phyloP scores from a whole-genome alignment of 2,797 vertebrate genomes.

The Melanotaenia nigrans region DNA sequence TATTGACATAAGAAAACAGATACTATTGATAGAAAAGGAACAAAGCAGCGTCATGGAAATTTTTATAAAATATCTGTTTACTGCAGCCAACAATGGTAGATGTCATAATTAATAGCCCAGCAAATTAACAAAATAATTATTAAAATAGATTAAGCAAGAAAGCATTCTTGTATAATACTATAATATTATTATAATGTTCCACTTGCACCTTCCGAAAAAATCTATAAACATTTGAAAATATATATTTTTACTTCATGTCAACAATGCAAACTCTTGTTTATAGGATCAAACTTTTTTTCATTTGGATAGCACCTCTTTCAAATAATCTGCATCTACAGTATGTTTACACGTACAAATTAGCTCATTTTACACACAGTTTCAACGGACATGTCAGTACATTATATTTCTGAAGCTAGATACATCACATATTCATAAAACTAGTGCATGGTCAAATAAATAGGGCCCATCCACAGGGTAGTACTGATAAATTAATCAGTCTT shows the following conservation, averaged over 20 bases:
- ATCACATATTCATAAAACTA: conserved; percentile 47
- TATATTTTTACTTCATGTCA: neutral
- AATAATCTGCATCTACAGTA: neutral
- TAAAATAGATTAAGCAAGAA: neutral
- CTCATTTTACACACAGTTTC: conserved; percentile 8
- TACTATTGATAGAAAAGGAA: conserved; percentile 32
- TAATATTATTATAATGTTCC: neutral
- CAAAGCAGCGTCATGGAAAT: conserved; percentile 14
- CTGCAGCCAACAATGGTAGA: neutral
- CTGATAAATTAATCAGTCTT: conserved; percentile 82
- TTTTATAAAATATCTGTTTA: conserved; percentile 8
- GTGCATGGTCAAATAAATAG: conserved; percentile 58
- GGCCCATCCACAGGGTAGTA: conserved; percentile 58
- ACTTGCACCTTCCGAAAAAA: neutral
- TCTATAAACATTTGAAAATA: neutral
- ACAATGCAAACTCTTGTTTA: neutral
- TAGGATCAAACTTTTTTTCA: too few relatives aligned
- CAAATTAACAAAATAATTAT: neutral
- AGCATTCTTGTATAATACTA: too few relatives aligned
- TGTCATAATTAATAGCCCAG: neutral
- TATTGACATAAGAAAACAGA: conserved; percentile 33
- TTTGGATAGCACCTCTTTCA: neutral
- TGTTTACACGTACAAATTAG: conserved; percentile 3
- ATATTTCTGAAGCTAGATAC: conserved; percentile 20
- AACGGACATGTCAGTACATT: conserved; percentile 8